A percentile compares a stretch with the other conserved stretches of the same genome.
phyloP scores from a whole-genome alignment of 2,113 vertebrate species.

The Calidris pygmaea region DNA sequence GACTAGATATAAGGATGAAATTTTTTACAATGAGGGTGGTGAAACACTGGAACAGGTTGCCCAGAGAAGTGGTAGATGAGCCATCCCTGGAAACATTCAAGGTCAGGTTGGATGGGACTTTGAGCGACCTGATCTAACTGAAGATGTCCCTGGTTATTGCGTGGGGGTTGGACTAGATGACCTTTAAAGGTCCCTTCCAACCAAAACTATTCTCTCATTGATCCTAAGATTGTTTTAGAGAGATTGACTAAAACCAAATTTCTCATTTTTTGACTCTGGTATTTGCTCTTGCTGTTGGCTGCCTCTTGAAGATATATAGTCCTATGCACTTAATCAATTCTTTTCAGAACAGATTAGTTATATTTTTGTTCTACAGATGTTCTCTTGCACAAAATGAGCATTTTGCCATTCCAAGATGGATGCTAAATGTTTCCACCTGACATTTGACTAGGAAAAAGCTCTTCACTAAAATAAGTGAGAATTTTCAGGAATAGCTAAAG shows the following conservation, averaged over 20 bases:
- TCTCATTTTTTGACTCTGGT: not conserved
- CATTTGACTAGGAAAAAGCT: not conserved
- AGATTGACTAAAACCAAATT: not conserved
- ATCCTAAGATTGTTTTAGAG: not conserved
- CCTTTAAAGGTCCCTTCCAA: too few species aligned
- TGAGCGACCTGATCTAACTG: too few species aligned
- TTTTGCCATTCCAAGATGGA: not conserved
- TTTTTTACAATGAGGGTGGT: too few species aligned
- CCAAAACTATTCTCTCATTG: too few species aligned
- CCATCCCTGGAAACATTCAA: too few species aligned
- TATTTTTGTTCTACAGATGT: not conserved
- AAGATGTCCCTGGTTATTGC: too few species aligned
- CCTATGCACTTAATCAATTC: not conserved
- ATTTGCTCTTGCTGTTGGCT: not conserved
- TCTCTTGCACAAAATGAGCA: not conserved
- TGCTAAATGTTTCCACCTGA: not conserved
- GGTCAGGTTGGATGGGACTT: too few species aligned
- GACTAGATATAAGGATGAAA: too few species aligned
- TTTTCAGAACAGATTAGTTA: not conserved
- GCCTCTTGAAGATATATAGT: not conserved
- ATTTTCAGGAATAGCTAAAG: not conserved
- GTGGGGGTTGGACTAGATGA: too few species aligned
- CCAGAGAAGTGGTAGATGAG: too few species aligned
- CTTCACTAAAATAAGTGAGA: not conserved
- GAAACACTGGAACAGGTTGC: too few species aligned